Evolutionary conservation across 1,140 invertebrate genomes (phyloP), one percentile per base, ranked within the genome.

Genomic region (Harlomillsia oculata): DNA sequence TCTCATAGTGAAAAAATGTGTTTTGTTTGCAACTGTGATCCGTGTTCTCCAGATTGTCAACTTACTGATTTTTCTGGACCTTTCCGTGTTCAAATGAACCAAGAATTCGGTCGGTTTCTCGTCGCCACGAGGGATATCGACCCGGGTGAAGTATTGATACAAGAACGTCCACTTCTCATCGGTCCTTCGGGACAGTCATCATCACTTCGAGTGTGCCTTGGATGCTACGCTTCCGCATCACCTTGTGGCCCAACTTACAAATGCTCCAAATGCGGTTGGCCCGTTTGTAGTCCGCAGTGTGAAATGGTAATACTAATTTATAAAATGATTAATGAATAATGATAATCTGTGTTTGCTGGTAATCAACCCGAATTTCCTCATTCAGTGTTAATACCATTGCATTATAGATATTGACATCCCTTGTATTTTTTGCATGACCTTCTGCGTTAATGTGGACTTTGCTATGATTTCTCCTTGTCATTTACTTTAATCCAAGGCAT

Each of bases 121-220:
- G 45, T 48, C 1, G 45, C 45, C 16, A 48, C 28, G 3, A 30
- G 45, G 1, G 45, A 48, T 11, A 18, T 48, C 14, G 63, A 68
- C 16, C 60, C 72, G 4, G 82, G 82, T 23, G 82, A 85, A 69
- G 65, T 82, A 28, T 77, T 87, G 13, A 82, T 83, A 61, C 70
- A 76, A 1, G 84, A 87, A 68, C 71, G 69, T 37, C 79, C 84
- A 0, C 64, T 86, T 2, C 71, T 85, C 14, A 66, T 78, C 26
- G 83, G 83, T 0, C 64, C 67, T n/a, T n/a, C n/a, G n/a, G 32
- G 26, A 32, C 32, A 60, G 21, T 50, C 59, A 3, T 52, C 52
- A 48, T 30, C 53, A 2, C 45, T 46, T 28, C 32, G 39, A 5
- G 56, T 49, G 16, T 62, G 60, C 26, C 52, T 62, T n/a, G 55